Evolutionary conservation across 2,888 invertebrate genomes (phyloP).

Genomic region (Chamaedrilus cognettii): DNA sequence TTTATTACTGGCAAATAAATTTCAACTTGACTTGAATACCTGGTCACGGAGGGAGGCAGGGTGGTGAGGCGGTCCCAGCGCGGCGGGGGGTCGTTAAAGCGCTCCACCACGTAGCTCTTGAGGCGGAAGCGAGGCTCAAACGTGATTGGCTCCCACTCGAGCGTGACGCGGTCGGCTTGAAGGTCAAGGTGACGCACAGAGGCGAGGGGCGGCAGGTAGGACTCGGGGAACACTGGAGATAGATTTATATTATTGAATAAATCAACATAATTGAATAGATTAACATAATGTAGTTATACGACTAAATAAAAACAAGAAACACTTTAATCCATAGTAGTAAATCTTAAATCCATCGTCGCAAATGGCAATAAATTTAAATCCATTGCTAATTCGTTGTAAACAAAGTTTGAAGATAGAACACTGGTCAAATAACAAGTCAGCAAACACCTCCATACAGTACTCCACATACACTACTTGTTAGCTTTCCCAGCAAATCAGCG

Average conservation of each 20-base stretch:
- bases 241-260: too few species aligned
- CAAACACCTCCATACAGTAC: too few species aligned
- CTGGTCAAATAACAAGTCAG: too few species aligned
- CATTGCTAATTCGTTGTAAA: too few species aligned
- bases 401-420: too few species aligned
- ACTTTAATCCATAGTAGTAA: not conserved
- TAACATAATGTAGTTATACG: too few species aligned
- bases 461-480: too few species aligned
- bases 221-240: slow-evolving; percentile 12
- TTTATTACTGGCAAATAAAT: not conserved
- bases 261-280: too few species aligned
- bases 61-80: slow-evolving; percentile 32
- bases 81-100: slow-evolving; percentile 43
- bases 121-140: slow-evolving; percentile 32
- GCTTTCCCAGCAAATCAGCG: too few species aligned
- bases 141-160: slow-evolving; percentile 73
- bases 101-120: slow-evolving; percentile 52
- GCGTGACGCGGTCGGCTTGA: slow-evolving; percentile 47
- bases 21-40: not conserved
- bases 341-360: too few species aligned
- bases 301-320: not conserved
- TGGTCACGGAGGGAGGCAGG: slow-evolving; percentile 29
- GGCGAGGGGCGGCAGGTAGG: slow-evolving; percentile 24
- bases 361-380: too few species aligned
- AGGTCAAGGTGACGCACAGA: slow-evolving; percentile 51